phyloP scores from a whole-genome alignment of 2,113 vertebrate species.

The Actenoides hombroni region DNA sequence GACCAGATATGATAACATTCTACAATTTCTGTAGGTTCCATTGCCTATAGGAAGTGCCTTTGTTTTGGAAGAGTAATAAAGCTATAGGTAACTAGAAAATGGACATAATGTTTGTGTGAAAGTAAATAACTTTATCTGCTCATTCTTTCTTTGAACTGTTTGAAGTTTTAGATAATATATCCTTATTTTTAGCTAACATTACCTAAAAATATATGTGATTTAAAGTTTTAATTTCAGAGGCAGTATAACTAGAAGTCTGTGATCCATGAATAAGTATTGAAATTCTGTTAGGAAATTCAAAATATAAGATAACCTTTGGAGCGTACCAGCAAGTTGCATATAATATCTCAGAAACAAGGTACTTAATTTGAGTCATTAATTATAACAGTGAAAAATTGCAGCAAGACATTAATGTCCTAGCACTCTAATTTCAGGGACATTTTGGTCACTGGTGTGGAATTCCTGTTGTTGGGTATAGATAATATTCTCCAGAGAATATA shows the following conservation, averaged over 20 bases:
- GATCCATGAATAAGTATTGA: not conserved
- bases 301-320: not conserved
- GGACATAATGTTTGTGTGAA: not conserved
- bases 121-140: not conserved
- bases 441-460: not conserved
- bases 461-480: not conserved
- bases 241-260: not conserved
- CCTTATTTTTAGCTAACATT: not conserved
- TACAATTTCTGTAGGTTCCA: not conserved
- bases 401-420: not conserved
- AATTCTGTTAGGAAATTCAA: not conserved
- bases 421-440: not conserved
- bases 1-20: not conserved
- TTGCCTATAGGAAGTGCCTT: not conserved
- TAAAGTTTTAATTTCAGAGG: not conserved
- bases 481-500: not conserved
- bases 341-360: not conserved
- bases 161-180: not conserved
- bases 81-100: not conserved
- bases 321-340: not conserved
- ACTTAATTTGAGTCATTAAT: constrained; percentile 32
- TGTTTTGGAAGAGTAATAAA: not conserved
- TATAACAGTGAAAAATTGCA: not conserved
- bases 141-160: not conserved
- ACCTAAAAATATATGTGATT: not conserved